phyloP scores from a whole-genome alignment of 1,140 invertebrate genomes.

The Aphelenchoides fujianensis region DNA sequence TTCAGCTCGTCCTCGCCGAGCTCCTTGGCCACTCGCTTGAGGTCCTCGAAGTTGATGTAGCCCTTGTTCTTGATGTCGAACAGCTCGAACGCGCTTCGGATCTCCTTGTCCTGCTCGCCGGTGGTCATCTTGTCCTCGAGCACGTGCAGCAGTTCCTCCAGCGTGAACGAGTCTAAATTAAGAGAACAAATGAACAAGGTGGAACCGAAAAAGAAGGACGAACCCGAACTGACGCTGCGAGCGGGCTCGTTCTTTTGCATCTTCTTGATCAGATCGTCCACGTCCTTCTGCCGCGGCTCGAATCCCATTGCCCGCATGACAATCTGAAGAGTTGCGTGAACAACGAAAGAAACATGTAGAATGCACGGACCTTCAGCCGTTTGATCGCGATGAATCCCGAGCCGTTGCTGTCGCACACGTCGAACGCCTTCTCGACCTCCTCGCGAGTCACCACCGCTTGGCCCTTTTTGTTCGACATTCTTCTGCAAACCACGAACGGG shows the following conservation, averaged over 20 bases:
- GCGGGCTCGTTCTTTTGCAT: constrained; percentile 41
- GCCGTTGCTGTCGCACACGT: constrained; percentile 21
- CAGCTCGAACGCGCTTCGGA: constrained; percentile 40
- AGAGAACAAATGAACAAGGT: too few relatives aligned
- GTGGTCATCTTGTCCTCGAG: constrained; percentile 35
- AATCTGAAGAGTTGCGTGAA: constrained; percentile 32
- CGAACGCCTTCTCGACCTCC: constrained; percentile 24
- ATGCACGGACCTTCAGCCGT: constrained; percentile 23
- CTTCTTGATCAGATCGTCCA: constrained; percentile 23
- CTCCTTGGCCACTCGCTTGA: constrained; percentile 36
- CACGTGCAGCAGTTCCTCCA: constrained; percentile 32
- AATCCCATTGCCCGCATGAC: constrained; percentile 41
- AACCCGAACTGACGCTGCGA: constrained; percentile 29
- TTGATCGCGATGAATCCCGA: constrained; percentile 31
- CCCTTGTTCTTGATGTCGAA: constrained; percentile 41
- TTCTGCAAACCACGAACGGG: too few relatives aligned
- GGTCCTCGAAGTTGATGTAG: constrained; percentile 36
- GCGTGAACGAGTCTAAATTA: constrained; percentile 37
- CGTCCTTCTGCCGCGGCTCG: constrained; percentile 35
- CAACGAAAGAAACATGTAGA: background rate
- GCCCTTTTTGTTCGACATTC: background rate
- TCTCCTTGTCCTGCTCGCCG: constrained; percentile 29
- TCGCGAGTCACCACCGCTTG: constrained; percentile 1
- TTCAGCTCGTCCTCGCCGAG: constrained; percentile 34
- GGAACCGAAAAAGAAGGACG: too few relatives aligned